phyloP scores from a whole-genome alignment of 2,797 vertebrate species.

The Pipistrellus kuhlii region DNA sequence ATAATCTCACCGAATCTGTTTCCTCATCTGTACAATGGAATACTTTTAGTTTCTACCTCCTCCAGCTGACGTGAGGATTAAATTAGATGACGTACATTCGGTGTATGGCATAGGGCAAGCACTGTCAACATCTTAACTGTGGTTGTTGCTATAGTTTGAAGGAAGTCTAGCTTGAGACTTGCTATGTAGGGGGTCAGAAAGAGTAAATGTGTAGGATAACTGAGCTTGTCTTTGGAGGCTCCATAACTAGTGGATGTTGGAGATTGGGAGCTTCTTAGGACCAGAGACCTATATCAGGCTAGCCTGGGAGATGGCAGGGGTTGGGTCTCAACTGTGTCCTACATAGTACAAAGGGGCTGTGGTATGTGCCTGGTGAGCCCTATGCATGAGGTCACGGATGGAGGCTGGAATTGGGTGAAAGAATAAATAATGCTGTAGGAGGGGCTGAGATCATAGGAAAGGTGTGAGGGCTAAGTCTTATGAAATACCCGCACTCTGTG shows the following conservation, averaged over 20 bases:
- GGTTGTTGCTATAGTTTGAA: not conserved
- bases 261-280: not conserved
- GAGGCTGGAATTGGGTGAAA: not conserved
- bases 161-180: not conserved
- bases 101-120: not conserved
- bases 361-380: not conserved
- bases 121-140: not conserved
- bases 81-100: no score
- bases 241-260: not conserved
- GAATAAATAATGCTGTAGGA: not conserved
- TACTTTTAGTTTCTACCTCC: not conserved
- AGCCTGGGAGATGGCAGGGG: not conserved
- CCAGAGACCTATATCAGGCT: not conserved
- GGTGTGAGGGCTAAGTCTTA: not conserved
- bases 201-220: not conserved
- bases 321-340: not conserved
- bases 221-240: not conserved
- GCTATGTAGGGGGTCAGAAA: not conserved
- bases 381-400: not conserved
- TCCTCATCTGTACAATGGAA: not conserved
- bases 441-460: not conserved
- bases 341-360: not conserved
- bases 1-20: not conserved
- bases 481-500: not conserved
- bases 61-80: not conserved